Percentiles rank a stretch among this genome's conserved stretches.
phyloP scores from a whole-genome alignment of 2,797 vertebrate species.

The Adelosebastes latens region DNA sequence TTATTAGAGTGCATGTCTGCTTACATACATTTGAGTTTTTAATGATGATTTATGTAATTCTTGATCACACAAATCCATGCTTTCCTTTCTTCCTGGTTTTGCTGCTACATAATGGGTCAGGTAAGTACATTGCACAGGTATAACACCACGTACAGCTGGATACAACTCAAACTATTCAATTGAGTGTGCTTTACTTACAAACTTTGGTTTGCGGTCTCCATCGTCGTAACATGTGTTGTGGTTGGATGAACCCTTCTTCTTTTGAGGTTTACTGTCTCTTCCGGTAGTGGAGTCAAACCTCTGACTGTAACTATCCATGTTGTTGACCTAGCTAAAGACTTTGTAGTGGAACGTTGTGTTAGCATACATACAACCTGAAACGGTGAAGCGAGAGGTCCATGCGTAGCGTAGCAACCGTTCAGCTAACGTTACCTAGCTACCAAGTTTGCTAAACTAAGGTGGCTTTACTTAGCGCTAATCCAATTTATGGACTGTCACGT shows the following conservation, averaged over 20 bases:
- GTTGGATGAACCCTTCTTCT: slow-evolving; percentile 70
- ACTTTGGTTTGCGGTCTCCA: slow-evolving; percentile 77
- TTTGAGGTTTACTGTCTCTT: slow-evolving; percentile 70
- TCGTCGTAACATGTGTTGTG: slow-evolving; percentile 59
- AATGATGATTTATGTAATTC: too few species aligned
- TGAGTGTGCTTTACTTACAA: slow-evolving; percentile 71
- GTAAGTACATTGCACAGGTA: background rate
- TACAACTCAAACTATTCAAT: background rate
- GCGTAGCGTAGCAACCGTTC: background rate
- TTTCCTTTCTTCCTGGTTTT: too few species aligned
- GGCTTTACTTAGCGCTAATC: slow-evolving; percentile 72
- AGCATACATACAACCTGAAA: background rate
- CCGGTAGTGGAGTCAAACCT: slow-evolving; percentile 60
- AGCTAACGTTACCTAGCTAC: slow-evolving; percentile 30
- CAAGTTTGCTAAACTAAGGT: slow-evolving; percentile 42
- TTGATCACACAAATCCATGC: too few species aligned
- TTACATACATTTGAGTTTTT: background rate
- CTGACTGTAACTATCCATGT: slow-evolving; percentile 68
- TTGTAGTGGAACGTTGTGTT: background rate
- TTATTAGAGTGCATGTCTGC: background rate
- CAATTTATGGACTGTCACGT: slow-evolving; percentile 67
- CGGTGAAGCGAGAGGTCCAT: background rate
- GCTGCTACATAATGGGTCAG: background rate
- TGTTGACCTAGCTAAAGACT: background rate
- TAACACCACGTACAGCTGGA: background rate